Conservation (phyloP, 2,797 vertebrate genomes). For the Lophius americanus region DNA sequence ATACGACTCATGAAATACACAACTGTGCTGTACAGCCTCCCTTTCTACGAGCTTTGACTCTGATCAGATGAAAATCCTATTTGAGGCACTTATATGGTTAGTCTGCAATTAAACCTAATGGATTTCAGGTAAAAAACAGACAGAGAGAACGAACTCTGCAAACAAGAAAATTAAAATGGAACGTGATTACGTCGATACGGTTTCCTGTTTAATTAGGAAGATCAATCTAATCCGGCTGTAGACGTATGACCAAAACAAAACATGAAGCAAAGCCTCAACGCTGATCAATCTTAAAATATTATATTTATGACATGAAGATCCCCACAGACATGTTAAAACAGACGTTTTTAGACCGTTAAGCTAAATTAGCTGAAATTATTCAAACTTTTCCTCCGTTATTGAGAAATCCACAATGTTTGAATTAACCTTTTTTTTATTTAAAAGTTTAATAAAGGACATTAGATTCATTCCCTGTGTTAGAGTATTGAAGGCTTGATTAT, state of each 20-base stretch:
- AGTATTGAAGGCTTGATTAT: too few relatives aligned
- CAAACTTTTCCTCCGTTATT: not conserved
- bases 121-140: conserved; percentile 10
- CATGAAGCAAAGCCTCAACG: not conserved
- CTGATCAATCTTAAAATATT: not conserved
- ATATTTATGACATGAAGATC: not conserved
- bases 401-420: not conserved
- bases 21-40: conserved; percentile 12
- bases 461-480: too few relatives aligned
- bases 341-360: too few relatives aligned
- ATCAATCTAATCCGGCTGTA: conserved; percentile 3
- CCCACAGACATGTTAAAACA: not conserved
- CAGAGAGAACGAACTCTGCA: not conserved
- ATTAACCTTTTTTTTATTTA: too few relatives aligned
- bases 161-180: conserved; percentile 18
- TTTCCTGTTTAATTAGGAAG: conserved; percentile 9
- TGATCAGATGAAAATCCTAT: conserved; percentile 21
- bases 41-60: not conserved
- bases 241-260: not conserved
- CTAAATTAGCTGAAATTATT: not conserved
- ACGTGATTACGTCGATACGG: conserved; percentile 10
- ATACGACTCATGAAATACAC: conserved; percentile 11
- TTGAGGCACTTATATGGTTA: conserved; percentile 22
- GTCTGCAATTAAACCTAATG: conserved; percentile 31
- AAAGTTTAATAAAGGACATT: too few relatives aligned